These are phyloP conservation scores for Chrysolina oricalcia DNA, from an alignment of 2,888 invertebrate genomes.

Conservation along the genomic window DNA sequence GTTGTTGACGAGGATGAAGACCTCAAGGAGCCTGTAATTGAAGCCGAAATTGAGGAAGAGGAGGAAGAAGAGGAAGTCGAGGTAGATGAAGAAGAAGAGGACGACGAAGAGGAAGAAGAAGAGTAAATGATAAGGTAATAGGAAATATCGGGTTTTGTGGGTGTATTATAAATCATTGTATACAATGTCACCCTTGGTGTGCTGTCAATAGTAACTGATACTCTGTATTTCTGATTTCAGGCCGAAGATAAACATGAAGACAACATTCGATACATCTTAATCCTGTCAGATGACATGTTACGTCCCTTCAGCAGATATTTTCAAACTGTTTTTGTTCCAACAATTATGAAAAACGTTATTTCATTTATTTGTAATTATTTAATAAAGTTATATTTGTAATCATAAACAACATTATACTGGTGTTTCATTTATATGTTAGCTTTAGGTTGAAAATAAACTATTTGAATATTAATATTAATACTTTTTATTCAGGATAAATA, in stretches of 20 bases:
- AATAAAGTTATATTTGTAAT: constrained; percentile 69
- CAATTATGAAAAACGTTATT: constrained; percentile 54
- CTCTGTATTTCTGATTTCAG: constrained; percentile 50
- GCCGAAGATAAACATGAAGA: constrained; percentile 29
- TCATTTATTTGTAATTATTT: constrained; percentile 60
- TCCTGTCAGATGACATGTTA: constrained; percentile 44
- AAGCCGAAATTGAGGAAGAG: constrained; percentile 83
- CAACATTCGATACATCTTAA: constrained; percentile 54
- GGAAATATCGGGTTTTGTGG: no score
- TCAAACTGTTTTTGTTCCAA: constrained; percentile 60
- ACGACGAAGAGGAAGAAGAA: constrained; percentile 82
- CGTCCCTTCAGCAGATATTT: constrained; percentile 47
- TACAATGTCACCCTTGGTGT: no score
- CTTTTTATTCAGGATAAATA: constrained; percentile 8
- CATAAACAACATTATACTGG: constrained; percentile 53
- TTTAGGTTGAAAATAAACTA: constrained; percentile 51
- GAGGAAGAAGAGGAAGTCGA: constrained; percentile 82
- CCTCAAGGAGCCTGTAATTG: constrained; percentile 75
- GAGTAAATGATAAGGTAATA: constrained; percentile 54
- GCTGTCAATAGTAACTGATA: neutral
- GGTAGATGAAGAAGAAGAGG: constrained; percentile 85
- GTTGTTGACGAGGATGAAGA: constrained; percentile 81
- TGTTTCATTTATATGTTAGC: constrained; percentile 56
- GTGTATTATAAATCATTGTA: no score
- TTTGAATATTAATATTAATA: constrained; percentile 38